Evolutionary conservation across 2,888 invertebrate genomes (phyloP).

Genomic region (Myopa tessellatipennis): DNA sequence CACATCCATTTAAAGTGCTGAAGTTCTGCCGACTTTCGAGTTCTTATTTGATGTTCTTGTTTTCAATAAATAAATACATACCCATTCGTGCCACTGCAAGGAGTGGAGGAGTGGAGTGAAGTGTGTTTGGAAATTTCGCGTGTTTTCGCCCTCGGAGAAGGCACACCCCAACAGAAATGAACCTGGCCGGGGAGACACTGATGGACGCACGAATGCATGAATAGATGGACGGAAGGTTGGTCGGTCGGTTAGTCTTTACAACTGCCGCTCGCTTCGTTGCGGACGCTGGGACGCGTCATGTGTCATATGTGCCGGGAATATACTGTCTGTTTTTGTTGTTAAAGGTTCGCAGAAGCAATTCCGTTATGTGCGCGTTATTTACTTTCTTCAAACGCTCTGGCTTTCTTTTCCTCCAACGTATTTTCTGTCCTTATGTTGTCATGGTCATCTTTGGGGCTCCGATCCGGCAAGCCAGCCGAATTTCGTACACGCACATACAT

Average conservation of each 20-base stretch:
- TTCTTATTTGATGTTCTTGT: background rate
- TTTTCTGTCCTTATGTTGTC: constrained; percentile 30
- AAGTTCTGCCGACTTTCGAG: constrained; percentile 6
- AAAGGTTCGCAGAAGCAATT: constrained; percentile 39
- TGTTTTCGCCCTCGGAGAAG: constrained; percentile 34
- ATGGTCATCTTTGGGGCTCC: constrained; percentile 42
- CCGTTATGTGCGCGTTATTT: constrained; percentile 50
- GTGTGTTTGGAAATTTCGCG: constrained; percentile 34
- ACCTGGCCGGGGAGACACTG: background rate
- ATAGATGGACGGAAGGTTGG: constrained; percentile 6
- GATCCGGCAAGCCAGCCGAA: constrained; percentile 33
- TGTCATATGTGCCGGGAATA: constrained; percentile 35
- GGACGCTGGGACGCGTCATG: constrained; percentile 30
- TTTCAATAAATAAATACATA: constrained; percentile 22
- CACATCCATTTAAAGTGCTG: constrained; percentile 28
- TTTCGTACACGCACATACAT: constrained; percentile 1
- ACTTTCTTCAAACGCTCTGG: constrained; percentile 40
- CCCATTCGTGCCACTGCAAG: background rate
- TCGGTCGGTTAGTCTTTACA: background rate
- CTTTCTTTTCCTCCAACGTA: constrained; percentile 27
- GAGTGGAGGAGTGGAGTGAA: background rate
- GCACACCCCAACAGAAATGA: background rate
- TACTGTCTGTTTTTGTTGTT: constrained; percentile 44
- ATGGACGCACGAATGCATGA: constrained; percentile 22
- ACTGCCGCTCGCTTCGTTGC: background rate